Percentiles rank a stretch among this genome's conserved stretches.
Conservation (phyloP, 2,888 invertebrate genomes). For the Callimorpha dominula region DNA sequence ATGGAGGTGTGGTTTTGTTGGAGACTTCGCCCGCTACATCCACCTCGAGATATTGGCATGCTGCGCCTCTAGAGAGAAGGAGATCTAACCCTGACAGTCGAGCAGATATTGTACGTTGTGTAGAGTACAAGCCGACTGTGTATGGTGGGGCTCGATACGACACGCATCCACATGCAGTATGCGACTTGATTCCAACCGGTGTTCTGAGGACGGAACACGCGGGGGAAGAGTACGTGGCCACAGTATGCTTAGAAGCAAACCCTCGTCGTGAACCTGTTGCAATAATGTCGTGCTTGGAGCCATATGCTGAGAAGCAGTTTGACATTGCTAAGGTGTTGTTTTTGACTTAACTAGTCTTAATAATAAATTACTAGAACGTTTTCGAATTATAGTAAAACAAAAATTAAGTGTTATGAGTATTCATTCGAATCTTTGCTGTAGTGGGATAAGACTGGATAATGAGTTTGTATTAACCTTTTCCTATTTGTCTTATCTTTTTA, state of each 20-base stretch:
- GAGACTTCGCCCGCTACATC: slow-evolving; percentile 76
- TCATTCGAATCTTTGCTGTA: no score
- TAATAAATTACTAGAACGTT: neutral
- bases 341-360: neutral
- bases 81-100: slow-evolving; percentile 75
- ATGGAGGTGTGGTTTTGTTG: slow-evolving; percentile 79
- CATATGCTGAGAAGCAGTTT: slow-evolving; percentile 67
- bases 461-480: neutral
- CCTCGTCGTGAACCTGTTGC: slow-evolving; percentile 46
- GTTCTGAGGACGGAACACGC: slow-evolving; percentile 4
- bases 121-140: slow-evolving; percentile 66
- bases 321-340: slow-evolving; percentile 64
- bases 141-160: slow-evolving; percentile 49
- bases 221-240: slow-evolving; percentile 10
- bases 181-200: slow-evolving; percentile 20
- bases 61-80: slow-evolving; percentile 66
- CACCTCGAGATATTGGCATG: slow-evolving; percentile 76
- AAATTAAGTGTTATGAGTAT: no score
- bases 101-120: slow-evolving; percentile 83
- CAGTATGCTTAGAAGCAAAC: slow-evolving; percentile 79
- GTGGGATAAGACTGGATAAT: no score
- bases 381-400: neutral
- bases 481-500: slow-evolving; percentile 12
- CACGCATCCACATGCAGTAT: slow-evolving; percentile 57
- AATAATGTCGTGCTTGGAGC: slow-evolving; percentile 60